Percentiles rank a stretch among this genome's conserved stretches.
These are phyloP conservation scores for Clupea harengus DNA, from an alignment of 2,113 vertebrate genomes.

Conservation along the genomic window DNA sequence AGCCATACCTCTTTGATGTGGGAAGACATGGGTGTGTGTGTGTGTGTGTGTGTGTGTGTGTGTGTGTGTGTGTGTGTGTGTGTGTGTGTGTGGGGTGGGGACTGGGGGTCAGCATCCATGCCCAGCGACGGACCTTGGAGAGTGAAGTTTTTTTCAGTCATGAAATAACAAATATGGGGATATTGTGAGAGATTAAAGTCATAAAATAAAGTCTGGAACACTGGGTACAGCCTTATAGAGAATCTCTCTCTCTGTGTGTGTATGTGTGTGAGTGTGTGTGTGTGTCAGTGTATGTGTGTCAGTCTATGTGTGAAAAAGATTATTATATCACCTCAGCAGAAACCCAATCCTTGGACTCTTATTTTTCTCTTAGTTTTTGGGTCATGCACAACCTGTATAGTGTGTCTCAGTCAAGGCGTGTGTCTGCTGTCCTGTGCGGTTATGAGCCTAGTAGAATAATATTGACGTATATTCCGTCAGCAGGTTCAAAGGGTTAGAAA, in stretches of 20 bases:
- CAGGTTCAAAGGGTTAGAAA: conserved; percentile 33
- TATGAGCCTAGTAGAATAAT: conserved; percentile 23
- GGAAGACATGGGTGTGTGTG: conserved; percentile 10
- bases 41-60: not conserved
- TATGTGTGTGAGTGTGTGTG: not conserved
- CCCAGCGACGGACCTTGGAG: conserved; percentile 24
- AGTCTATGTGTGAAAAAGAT: conserved; percentile 2
- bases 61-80: not conserved
- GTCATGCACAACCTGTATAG: not conserved
- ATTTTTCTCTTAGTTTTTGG: not conserved
- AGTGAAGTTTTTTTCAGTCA: conserved; percentile 14
- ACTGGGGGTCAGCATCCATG: not conserved
- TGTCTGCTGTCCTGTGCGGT: conserved; percentile 21
- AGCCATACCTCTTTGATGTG: conserved; percentile 42
- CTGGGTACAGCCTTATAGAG: not conserved
- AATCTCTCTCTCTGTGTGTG: not conserved
- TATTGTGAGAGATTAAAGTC: conserved; percentile 39
- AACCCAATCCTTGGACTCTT: conserved; percentile 25
- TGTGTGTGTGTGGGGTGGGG: not conserved
- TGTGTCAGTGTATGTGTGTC: too few relatives aligned
- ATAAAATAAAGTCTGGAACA: conserved; percentile 40
- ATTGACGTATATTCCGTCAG: conserved; percentile 29
- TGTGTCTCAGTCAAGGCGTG: not conserved
- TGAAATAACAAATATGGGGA: conserved; percentile 49
- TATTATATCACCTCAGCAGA: conserved; percentile 42